A percentile compares a stretch with the other conserved stretches of the same genome.
These are phyloP conservation scores for Lagorchestes hirsutus DNA, from an alignment of 2,797 vertebrate species.

Conservation along the genomic window DNA sequence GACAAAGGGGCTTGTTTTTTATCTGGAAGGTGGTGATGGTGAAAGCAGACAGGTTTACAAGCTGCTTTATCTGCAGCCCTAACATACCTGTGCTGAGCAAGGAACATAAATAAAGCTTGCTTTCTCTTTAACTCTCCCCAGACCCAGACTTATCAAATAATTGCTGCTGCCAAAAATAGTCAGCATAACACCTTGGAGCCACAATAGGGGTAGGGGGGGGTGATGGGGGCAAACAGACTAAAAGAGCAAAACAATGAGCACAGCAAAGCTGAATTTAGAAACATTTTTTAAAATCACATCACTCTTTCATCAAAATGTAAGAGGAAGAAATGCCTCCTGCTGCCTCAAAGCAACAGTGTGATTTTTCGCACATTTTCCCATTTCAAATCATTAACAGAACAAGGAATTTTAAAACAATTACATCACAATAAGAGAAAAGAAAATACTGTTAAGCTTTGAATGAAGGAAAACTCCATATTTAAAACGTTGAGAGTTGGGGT, in stretches of 20 bases:
- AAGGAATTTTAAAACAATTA: not conserved
- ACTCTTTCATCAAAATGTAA: not conserved
- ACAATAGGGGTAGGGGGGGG: not conserved
- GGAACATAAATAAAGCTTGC: not conserved
- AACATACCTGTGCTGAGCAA: not conserved
- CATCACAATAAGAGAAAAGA: not conserved
- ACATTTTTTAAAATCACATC: not conserved
- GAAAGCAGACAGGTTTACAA: conserved; percentile 47
- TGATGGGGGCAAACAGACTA: not conserved
- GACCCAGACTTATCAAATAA: not conserved
- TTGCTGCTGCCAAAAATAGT: not conserved
- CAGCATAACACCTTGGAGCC: not conserved
- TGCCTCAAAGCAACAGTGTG: not conserved
- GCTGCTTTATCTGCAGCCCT: conserved; percentile 19
- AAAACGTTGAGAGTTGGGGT: not conserved
- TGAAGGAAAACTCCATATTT: not conserved
- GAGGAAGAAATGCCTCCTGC: not conserved
- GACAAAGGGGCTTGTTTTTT: conserved; percentile 72
- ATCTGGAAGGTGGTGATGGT: conserved; percentile 14
- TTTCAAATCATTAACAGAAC: not conserved
- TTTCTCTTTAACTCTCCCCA: conserved; percentile 1
- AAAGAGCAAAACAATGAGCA: not conserved
- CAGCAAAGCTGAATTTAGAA: not conserved
- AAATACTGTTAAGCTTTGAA: not conserved
- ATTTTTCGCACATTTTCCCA: not conserved